Percentiles rank a stretch among this genome's conserved stretches.
phyloP scores from a whole-genome alignment of 2,113 vertebrate species.

The Danionella cerebrum region DNA sequence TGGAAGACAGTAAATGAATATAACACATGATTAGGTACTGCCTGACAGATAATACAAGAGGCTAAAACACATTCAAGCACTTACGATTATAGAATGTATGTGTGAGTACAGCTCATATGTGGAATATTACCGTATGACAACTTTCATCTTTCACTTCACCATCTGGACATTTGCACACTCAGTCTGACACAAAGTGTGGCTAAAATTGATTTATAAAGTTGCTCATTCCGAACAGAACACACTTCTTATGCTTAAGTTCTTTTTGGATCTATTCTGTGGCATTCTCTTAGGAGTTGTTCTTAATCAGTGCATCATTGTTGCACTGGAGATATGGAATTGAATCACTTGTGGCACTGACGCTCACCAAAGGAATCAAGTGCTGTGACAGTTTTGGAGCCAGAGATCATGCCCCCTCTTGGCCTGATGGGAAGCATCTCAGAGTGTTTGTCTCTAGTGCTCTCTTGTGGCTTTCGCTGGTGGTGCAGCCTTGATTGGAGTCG shows the following conservation, averaged over 20 bases:
- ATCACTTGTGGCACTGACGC: too few relatives aligned
- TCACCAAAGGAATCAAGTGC: too few relatives aligned
- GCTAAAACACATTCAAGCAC: background rate
- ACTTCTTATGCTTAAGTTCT: too few relatives aligned
- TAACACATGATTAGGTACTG: too few relatives aligned
- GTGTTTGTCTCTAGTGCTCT: conserved; percentile 57
- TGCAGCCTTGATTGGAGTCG: conserved; percentile 67
- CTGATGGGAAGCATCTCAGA: conserved; percentile 16
- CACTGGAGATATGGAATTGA: background rate
- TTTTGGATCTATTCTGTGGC: too few relatives aligned
- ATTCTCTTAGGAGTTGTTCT: too few relatives aligned
- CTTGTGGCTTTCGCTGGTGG: conserved; percentile 65
- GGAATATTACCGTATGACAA: background rate
- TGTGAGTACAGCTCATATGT: background rate
- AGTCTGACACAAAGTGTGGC: too few relatives aligned
- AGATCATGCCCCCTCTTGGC: conserved; percentile 11
- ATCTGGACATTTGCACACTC: too few relatives aligned
- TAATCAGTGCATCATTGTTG: background rate
- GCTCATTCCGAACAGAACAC: too few relatives aligned
- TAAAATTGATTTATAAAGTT: too few relatives aligned
- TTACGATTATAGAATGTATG: background rate
- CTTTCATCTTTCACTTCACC: too few relatives aligned
- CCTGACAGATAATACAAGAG: conserved; percentile 4
- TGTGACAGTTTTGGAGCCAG: conserved; percentile 8
- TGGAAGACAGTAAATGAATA: conserved; percentile 12